phyloP scores from a whole-genome alignment of 2,888 invertebrate genomes.

The Rhaphigaster nebulosa region DNA sequence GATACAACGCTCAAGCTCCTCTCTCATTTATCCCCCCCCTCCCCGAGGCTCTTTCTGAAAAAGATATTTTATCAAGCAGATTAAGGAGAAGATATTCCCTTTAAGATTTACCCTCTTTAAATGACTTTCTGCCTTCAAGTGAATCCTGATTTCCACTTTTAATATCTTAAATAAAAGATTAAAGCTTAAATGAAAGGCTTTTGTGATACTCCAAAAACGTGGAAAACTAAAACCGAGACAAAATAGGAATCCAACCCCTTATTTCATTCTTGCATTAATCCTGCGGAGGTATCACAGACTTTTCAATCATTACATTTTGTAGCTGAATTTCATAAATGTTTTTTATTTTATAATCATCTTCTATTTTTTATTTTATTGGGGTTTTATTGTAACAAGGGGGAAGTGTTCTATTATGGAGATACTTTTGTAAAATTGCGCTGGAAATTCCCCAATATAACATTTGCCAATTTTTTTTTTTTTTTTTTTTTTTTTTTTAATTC shows the following conservation, averaged over 20 bases:
- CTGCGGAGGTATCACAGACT: too few relatives aligned
- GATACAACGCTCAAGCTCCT: not conserved
- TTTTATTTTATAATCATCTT: too few relatives aligned
- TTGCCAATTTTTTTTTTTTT: too few relatives aligned
- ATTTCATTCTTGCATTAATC: not conserved
- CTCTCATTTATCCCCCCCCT: not conserved
- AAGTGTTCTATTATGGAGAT: too few relatives aligned
- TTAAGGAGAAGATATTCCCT: conserved; percentile 30
- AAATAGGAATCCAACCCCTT: not conserved
- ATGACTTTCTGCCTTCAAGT: conserved; percentile 12
- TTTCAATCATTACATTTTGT: too few relatives aligned
- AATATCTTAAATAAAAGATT: conserved; percentile 31
- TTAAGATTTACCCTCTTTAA: conserved; percentile 7
- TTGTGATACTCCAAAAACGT: not conserved
- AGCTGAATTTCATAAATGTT: too few relatives aligned
- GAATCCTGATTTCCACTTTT: conserved; percentile 5
- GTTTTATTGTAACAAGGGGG: too few relatives aligned
- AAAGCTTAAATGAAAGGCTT: not conserved
- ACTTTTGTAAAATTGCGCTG: too few relatives aligned
- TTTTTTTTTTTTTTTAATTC: too few relatives aligned
- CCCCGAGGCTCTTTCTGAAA: not conserved
- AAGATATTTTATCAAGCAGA: conserved; percentile 39
- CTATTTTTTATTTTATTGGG: too few relatives aligned
- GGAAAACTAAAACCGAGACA: not conserved
- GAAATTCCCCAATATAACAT: too few relatives aligned